Base-by-base conservation (phyloP, 2,888 invertebrate genomes). In the Poecilus cupreus region DNA sequence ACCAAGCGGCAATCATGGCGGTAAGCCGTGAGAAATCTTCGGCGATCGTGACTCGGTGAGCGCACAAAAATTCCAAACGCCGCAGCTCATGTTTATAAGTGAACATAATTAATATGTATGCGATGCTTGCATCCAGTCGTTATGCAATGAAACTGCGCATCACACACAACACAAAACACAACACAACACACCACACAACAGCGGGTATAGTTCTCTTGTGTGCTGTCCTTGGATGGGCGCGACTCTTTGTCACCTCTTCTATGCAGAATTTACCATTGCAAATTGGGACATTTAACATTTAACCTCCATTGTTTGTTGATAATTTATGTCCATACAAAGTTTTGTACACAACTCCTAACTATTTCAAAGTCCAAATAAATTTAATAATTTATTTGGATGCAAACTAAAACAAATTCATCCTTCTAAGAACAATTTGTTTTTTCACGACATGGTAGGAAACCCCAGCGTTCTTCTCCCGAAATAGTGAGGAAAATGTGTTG, bases 91-190 rank as follows among this genome's bases (percentile, higher is more conserved):
- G 64, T 43, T 76, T 57, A 54, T 37, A 57, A 57, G n/a, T 60
- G 32, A 5, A 22, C n/a, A 78, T 78, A 78, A 78, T 78, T 78
- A 78, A 78, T 78, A 78, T 24, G 43, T 78, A 64, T 78, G 43
- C 78, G 22, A 39, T n/a, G 49, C 46, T 32, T 32, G 32, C 32
- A 32, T 32, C 32, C 32, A 32, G 2, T 11, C 20, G 22, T 78
- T 78, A 78, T 78, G 78, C 78, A 78, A 78, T 46, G 32, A 32
- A 43, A 22, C 18, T 64, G 78, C 78, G 78, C 78, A 78, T 78
- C 78, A 4, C 16, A 57, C 22, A n/a, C 10, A 13, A 22, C 20
- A 20, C 26, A 13, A 26, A 64, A 8, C 13, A 26, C 6, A 11
- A 46, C 3, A 46, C 3, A 46, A 46, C 10, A 46, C 5, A 46